Evolutionary conservation across 2,888 invertebrate species (phyloP), one percentile per base, ranked within the genome.

Genomic region (Oxytorus armatus): DNA sequence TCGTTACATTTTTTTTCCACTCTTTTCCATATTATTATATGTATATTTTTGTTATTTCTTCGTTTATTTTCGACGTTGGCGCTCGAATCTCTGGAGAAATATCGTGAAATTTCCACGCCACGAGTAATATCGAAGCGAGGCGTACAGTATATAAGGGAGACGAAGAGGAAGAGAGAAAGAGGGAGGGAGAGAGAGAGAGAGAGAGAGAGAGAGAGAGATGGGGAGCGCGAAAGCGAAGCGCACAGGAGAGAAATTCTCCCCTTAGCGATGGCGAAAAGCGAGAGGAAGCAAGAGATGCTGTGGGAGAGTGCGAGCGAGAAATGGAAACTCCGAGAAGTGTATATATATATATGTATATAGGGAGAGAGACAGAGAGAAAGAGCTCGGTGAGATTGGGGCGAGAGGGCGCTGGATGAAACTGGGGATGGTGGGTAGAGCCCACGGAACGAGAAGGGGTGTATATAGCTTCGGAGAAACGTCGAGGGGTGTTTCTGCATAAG

Each of bases 41-140:
- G n/a, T n/a, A n/a, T 65, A 59, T 25, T 47, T 51, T 66, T 82
- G 83, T 79, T 85, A 84, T 85, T 76, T 59, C 55, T 74, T 70
- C 66, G 74, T 73, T 79, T 79, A 79, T 77, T 82, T 61, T 79
- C 55, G 76, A 73, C 59, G 55, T 51, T 76, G 72, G 73, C 63
- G 77, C 73, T 69, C 65, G 83, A 87, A 88, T 88, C 86, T 86
- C 86, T 84, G 81, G 82, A 84, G 86, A 85, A 88, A 87, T 88
- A 88, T 86, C 85, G 84, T 82, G 84, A 88, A 86, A 87, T 87
- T 88, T 87, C 82, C 83, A 86, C 85, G 80, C 77, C 55, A 55
- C 75, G 80, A 72, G 82, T 82, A 84, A 84, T 84, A 82, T 82
- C 78, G 79, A 70, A 80, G 76, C 81, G 72, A 73, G 77, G 75